These are phyloP conservation scores for Rhopalosiphum maidis DNA, from an alignment of 1,140 invertebrate genomes.

Conservation along the genomic window DNA sequence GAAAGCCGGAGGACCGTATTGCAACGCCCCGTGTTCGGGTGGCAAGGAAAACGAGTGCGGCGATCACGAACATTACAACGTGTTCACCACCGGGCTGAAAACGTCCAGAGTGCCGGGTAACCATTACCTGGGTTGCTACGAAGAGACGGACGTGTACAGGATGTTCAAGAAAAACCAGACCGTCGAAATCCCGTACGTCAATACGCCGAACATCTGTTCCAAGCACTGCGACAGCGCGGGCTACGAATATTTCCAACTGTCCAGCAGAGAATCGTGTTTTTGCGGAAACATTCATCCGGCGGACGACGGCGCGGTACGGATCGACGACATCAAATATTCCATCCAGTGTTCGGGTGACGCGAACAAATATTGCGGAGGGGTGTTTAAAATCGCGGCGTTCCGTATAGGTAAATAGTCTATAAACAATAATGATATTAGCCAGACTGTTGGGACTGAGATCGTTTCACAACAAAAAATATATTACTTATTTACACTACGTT, in stretches of 20 bases:
- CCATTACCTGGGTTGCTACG: slow-evolving; percentile 37
- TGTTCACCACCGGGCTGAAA: not conserved
- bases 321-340: not conserved
- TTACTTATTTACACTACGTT: too few relatives aligned
- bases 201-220: not conserved
- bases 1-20: not conserved
- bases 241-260: not conserved
- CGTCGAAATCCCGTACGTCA: not conserved
- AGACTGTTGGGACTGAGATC: too few relatives aligned
- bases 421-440: too few relatives aligned
- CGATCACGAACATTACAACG: not conserved
- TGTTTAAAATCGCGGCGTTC: not conserved
- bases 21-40: not conserved
- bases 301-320: not conserved
- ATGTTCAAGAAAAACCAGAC: not conserved
- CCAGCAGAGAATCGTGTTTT: not conserved
- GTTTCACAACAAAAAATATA: too few relatives aligned
- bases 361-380: slow-evolving; percentile 35
- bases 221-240: not conserved
- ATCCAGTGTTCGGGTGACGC: not conserved
- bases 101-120: not conserved
- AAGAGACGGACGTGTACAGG: not conserved
- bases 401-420: not conserved
- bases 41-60: not conserved
- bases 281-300: not conserved